Base-by-base conservation (phyloP, 2,113 vertebrate genomes). In the Platichthys flesus region DNA sequence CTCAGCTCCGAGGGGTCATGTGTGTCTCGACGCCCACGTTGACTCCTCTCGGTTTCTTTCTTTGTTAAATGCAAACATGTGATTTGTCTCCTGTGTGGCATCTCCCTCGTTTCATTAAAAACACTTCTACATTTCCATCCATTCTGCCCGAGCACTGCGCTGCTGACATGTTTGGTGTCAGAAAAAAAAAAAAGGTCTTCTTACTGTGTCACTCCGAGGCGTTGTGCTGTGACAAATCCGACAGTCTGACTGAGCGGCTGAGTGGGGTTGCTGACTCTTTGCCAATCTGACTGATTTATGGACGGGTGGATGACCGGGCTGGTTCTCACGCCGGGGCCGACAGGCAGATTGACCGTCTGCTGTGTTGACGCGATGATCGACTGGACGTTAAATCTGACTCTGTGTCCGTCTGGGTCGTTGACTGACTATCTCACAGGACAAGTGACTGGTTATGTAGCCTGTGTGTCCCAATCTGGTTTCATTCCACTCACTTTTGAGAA, bases 171-270 rank as follows among this genome's bases (percentile, higher is more conserved):
- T 64, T 56, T 31, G 60, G 28, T 42, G 24, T 5, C 31, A 31
- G 28, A 7, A 31, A 31, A 31, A 28, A 28, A 28, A 6, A 31
- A 31, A 6, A 28, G 0, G 51, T 56, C 71, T 78, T 70, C 73
- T 61, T 24, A 55, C 67, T 26, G 42, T 61, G 77, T 73, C 24
- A 5, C 64, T 21, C 49, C 8, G 67, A 68, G 58, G 37, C 10
- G 51, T n/a, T 42, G 15, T 77, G 71, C 83, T 83, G 66, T 85
- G 86, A 90, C 88, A 82, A 67, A 61, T 75, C 70, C 82, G 86
- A 86, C 81, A 85, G 60, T 37, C 9, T 74, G 78, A 76, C 67
- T 79, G 69, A 89, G 40, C 83, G 37, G 81, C 75, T 68, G 86
- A 85, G 57, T 72, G 61, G 61, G 56, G 74, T 82, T 74, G 58